Conservation (phyloP, 1,140 invertebrate genomes). For the Semibalanus balanoides region DNA sequence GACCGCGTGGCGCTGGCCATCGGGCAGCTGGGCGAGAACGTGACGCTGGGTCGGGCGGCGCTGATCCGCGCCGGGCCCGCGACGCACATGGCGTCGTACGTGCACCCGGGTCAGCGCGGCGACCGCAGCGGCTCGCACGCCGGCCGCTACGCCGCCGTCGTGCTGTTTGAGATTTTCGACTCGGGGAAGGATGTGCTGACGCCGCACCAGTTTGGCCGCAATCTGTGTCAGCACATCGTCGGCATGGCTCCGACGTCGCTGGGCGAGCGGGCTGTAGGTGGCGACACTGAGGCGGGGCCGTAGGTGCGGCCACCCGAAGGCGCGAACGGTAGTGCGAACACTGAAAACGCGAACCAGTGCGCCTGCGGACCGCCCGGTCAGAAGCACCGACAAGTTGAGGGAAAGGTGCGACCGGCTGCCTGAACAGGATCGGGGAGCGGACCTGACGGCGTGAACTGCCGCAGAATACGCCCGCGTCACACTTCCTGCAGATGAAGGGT, state of each 20-base stretch:
- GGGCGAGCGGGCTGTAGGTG: not conserved
- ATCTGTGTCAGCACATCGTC: constrained; percentile 13
- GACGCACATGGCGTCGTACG: constrained; percentile 17
- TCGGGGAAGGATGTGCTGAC: constrained; percentile 9
- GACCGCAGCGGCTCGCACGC: not conserved
- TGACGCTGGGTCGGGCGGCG: constrained; percentile 56
- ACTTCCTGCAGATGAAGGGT: constrained; percentile 73
- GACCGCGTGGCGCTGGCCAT: constrained; percentile 70
- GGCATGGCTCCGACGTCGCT: not conserved
- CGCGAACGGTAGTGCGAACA: too few relatives aligned
- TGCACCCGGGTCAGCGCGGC: constrained; percentile 17
- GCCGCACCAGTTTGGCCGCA: constrained; percentile 38
- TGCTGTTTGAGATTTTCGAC: constrained; percentile 11
- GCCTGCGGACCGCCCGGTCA: too few relatives aligned
- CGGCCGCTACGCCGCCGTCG: constrained; percentile 14
- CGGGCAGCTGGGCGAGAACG: constrained; percentile 77
- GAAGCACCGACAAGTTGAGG: not conserved
- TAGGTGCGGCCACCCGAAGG: not conserved
- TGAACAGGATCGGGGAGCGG: constrained; percentile 71
- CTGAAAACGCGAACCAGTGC: too few relatives aligned
- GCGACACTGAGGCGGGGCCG: not conserved
- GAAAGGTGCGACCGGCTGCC: constrained; percentile 46
- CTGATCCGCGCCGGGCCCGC: constrained; percentile 18
- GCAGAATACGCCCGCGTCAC: constrained; percentile 48
- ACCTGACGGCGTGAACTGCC: constrained; percentile 51